Conservation (phyloP, 2,797 vertebrate genomes). For the Rallus crepitans region DNA sequence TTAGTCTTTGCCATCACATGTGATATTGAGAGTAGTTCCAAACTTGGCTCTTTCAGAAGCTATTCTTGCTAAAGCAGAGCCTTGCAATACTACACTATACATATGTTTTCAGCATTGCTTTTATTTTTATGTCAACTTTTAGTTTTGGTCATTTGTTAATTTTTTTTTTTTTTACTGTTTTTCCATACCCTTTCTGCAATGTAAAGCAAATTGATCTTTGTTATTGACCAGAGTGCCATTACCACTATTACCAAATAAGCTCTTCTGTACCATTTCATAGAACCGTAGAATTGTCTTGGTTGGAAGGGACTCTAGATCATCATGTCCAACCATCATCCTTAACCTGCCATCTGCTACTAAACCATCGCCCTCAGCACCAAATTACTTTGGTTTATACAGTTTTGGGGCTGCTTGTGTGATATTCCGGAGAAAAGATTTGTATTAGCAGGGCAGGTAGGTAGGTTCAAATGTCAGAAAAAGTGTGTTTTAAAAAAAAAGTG, state of each 20-base stretch:
- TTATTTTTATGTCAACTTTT: neutral
- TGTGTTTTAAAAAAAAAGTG: neutral
- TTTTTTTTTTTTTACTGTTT: neutral
- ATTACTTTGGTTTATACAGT: neutral
- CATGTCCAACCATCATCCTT: too few species aligned
- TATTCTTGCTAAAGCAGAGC: neutral
- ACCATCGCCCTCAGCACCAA: too few species aligned
- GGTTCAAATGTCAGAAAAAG: neutral
- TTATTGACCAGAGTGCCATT: neutral
- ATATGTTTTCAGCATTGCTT: neutral
- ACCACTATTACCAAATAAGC: neutral
- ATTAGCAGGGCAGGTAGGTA: neutral
- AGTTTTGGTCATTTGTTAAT: neutral
- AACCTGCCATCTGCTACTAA: too few species aligned
- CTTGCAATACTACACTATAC: neutral
- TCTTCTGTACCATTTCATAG: neutral
- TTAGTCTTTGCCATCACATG: neutral
- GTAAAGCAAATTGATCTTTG: neutral
- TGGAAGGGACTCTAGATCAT: too few species aligned
- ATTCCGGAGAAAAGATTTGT: neutral
- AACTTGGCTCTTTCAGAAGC: neutral
- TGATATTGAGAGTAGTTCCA: neutral
- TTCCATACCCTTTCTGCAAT: neutral
- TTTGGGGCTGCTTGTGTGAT: neutral
- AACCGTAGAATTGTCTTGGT: too few species aligned